These are phyloP conservation scores for Meiosimyza platycephala DNA, from an alignment of 2,888 invertebrate genomes.

Conservation along the genomic window DNA sequence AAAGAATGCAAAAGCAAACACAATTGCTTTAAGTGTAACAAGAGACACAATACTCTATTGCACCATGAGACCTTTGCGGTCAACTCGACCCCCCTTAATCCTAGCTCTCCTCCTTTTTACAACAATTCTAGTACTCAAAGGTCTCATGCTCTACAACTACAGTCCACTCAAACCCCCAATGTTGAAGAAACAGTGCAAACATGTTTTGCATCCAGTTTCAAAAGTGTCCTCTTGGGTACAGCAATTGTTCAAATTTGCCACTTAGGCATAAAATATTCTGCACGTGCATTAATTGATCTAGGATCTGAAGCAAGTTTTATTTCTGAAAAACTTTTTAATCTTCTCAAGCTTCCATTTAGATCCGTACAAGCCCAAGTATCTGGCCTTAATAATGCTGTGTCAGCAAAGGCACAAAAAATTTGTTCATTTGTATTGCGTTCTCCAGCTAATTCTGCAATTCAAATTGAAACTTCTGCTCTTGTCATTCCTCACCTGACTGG, in stretches of 20 bases:
- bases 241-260: conserved; percentile 29
- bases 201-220: conserved; percentile 12
- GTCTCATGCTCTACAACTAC: not conserved
- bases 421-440: too few species aligned
- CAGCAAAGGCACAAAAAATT: too few species aligned
- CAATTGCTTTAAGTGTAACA: conserved; percentile 17
- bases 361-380: conserved; percentile 21
- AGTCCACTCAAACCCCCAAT: conserved; percentile 15
- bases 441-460: too few species aligned
- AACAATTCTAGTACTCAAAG: too few species aligned
- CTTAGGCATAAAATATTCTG: not conserved
- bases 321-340: conserved; percentile 30
- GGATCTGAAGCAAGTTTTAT: conserved; percentile 39
- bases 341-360: conserved; percentile 20
- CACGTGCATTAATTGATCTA: conserved; percentile 37
- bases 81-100: not conserved
- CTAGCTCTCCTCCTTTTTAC: not conserved
- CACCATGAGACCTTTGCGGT: not conserved
- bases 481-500: too few species aligned
- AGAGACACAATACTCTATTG: conserved; percentile 28
- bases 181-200: not conserved
- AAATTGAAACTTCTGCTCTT: too few species aligned
- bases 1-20: not conserved
- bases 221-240: conserved; percentile 31
- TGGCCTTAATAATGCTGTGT: not conserved